These are phyloP conservation scores for Calameuta idolon DNA, from an alignment of 2,888 invertebrate genomes.

Conservation along the genomic window DNA sequence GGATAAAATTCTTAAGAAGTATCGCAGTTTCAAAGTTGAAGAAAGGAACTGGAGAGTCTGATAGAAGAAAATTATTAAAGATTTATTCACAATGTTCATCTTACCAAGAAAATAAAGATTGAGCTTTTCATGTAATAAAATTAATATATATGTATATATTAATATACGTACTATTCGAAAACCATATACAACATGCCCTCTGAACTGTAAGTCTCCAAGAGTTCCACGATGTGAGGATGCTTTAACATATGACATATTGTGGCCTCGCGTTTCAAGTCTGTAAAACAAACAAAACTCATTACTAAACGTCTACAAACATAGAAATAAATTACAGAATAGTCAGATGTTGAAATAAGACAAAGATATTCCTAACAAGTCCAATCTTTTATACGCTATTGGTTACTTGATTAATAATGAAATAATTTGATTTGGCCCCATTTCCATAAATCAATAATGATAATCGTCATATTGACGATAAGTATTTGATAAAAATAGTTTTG, in stretches of 20 bases:
- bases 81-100: not conserved
- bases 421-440: not conserved
- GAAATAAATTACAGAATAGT: not conserved
- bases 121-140: not conserved
- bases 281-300: slow-evolving; percentile 55
- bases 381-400: not conserved
- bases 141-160: slow-evolving; percentile 1
- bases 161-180: slow-evolving; percentile 94
- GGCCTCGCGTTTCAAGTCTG: slow-evolving; percentile 98
- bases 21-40: not conserved
- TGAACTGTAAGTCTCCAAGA: slow-evolving; percentile 97
- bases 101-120: not conserved
- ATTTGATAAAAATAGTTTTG: not conserved
- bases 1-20: not conserved
- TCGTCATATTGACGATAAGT: not conserved
- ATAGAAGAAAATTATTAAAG: not conserved
- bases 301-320: not conserved
- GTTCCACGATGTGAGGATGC: slow-evolving; percentile 98
- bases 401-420: not conserved
- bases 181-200: slow-evolving; percentile 99
- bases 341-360: no score
- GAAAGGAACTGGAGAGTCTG: not conserved
- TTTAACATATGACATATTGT: slow-evolving; percentile 99
- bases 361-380: not conserved
- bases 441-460: not conserved